Base-by-base conservation (phyloP, 1,140 invertebrate species). In the Atopsyche davidsoni region DNA sequence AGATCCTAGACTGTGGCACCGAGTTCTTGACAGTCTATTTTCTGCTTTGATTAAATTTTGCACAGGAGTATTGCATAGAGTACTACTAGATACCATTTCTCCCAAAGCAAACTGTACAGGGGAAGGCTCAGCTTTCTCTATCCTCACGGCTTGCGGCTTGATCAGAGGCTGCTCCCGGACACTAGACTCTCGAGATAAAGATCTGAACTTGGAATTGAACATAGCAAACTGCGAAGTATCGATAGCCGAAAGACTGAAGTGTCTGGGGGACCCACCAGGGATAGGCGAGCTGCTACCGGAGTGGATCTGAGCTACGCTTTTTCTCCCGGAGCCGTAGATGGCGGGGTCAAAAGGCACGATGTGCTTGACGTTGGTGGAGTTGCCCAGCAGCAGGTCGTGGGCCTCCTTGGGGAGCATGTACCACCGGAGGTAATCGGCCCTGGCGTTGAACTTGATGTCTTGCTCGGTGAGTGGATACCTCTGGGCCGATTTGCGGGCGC, bases 361-460 rank as follows among this genome's bases (percentile, higher is more conserved):
- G 55, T 85, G 82, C 65, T 85, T 85, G 1, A 86, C 82, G 58
- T 85, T 86, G 35, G 79, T 78, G 11, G 82, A 86, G 57, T 82
- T 78, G 13, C 83, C 83, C 0, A 85, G 69, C 0, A 87, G 62
- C 3, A 87, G 69, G 58, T 85, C 81, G 63, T 87, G 85, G 2
- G 84, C 85, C 66, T 87, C 84, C 58, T 80, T 79, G 0, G 84
- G 83, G 35, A 93, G 67, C 75, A 93, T 82, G 64, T 92, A 94
- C 90, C 90, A 94, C 44, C 89, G 71, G 10, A 92, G 68, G 41
- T 76, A 73, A 53, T 86, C 79, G 16, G 81, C 76, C 35, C 79
- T 67, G 25, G 79, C 75, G 60, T 85, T 80, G 62, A 90, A 79
- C 13, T 60, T 68, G 7, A 84, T 75, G 46, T 78, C 79, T 55